Percentiles rank a stretch among this genome's conserved stretches.
phyloP scores from a whole-genome alignment of 2,888 invertebrate genomes.

The Zonitis immaculata region DNA sequence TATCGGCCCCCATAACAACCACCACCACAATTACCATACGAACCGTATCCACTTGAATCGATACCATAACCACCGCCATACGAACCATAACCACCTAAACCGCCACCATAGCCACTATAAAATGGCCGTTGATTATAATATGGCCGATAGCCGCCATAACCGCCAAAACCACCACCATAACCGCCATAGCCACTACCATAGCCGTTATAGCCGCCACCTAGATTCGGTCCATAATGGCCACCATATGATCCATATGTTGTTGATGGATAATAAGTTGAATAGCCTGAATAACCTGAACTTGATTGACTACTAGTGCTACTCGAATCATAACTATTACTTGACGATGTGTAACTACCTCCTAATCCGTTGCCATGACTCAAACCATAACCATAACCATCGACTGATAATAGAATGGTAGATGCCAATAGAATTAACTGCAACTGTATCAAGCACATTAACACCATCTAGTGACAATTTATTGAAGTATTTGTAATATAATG shows the following conservation, averaged over 20 bases:
- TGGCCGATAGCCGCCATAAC: constrained; percentile 4
- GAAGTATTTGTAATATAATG: too few relatives aligned
- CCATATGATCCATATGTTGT: not conserved
- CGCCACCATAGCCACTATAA: too few relatives aligned
- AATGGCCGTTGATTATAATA: too few relatives aligned
- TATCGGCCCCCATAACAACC: not conserved
- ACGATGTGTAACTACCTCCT: not conserved
- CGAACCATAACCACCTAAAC: constrained; percentile 1
- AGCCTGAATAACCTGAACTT: constrained; percentile 3
- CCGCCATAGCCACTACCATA: too few relatives aligned
- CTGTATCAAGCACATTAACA: too few relatives aligned
- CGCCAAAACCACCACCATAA: too few relatives aligned
- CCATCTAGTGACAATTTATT: too few relatives aligned
- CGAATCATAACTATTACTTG: not conserved
- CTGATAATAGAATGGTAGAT: too few relatives aligned
- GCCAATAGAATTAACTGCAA: constrained; percentile 2
- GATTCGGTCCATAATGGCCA: constrained; percentile 9
- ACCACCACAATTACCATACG: too few relatives aligned
- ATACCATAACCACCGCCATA: constrained; percentile 6
- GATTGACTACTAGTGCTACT: constrained; percentile 2
- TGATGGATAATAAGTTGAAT: not conserved
- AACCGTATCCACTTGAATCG: too few relatives aligned
- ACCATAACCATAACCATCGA: constrained; percentile 10
- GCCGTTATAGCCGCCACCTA: too few relatives aligned
- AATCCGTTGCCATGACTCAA: not conserved